Base-by-base conservation (phyloP, 1,140 invertebrate genomes). In the Meteorus sp. region DNA sequence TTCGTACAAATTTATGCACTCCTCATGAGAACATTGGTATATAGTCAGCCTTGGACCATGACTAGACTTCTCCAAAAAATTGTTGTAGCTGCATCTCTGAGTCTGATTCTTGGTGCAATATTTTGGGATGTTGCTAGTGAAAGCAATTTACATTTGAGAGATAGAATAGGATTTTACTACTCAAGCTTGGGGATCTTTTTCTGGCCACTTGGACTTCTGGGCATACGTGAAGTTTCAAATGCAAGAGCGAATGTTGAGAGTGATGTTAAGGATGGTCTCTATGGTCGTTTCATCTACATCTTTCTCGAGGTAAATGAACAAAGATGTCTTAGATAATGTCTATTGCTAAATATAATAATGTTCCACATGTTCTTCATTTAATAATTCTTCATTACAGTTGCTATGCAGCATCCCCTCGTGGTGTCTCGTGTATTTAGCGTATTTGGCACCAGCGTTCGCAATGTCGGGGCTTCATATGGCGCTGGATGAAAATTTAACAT, bases 61-160 rank as follows among this genome's bases (percentile, higher is more conserved):
- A 86, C 92, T 1, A 86, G 85, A 58, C 88, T 93, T 78, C 81
- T 94, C 3, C 85, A 85, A 31, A 85, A 90, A 60, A 81, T 95
- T 0, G 81, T 94, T 1, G 80, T 92, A 1, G 88, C 92, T 0
- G 89, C 88, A 0, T 82, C 89, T 53, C 81, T 95, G 61, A 95
- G 93, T 0, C 81, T 95, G 3, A 81, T 91, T 44, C 86, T 91
- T n/a, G 94, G 94, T 27, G 88, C 88, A 59, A 87, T 95, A 50
- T 97, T 92, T 74, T 95, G 92, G 92, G 91, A 95, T 66, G 83
- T 95, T 1, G 88, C 88, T 8, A 81, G 83, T 35, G 88, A 89
- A 75, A 83, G 84, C 0, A 86, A 90, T 77, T 68, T 92, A 39
- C 82, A 83, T 23, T 82, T 89, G 54, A 87, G 88, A 67, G 90